Conservation (phyloP, 2,888 invertebrate genomes). For the Pristionchus exspectatus region DNA sequence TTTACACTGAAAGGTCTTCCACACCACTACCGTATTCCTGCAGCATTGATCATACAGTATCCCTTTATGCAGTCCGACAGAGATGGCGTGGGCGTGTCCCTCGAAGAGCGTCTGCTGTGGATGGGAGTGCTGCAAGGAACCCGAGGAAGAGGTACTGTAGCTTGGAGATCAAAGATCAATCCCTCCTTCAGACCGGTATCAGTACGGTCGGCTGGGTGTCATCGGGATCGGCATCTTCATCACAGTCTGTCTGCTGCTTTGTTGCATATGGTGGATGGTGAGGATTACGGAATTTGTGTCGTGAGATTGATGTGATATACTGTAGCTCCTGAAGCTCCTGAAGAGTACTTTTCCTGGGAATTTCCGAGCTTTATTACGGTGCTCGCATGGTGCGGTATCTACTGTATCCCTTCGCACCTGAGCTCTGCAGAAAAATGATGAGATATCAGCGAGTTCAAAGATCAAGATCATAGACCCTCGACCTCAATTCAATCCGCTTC, state of each 20-base stretch:
- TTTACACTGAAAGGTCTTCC: neutral
- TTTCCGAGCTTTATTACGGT: too few relatives aligned
- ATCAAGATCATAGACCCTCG: too few relatives aligned
- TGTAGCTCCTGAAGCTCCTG: too few relatives aligned
- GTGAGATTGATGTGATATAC: neutral
- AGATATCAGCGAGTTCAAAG: neutral
- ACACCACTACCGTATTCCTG: neutral
- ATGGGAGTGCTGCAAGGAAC: conserved; percentile 17
- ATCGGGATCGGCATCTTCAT: conserved; percentile 1
- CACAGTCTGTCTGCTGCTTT: neutral
- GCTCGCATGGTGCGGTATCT: too few relatives aligned
- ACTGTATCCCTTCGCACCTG: neutral
- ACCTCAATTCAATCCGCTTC: neutral
- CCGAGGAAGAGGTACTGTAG: neutral
- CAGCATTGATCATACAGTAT: neutral
- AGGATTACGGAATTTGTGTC: neutral
- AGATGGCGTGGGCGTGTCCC: too few relatives aligned
- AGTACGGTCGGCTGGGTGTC: neutral
- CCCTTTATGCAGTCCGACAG: too few relatives aligned
- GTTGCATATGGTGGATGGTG: neutral
- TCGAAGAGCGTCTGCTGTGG: neutral
- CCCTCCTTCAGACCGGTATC: neutral
- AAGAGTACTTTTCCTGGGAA: too few relatives aligned
- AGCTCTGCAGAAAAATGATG: neutral
- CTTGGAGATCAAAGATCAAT: neutral